Base-by-base conservation (phyloP, 2,888 invertebrate species). In the Heliconius sara region DNA sequence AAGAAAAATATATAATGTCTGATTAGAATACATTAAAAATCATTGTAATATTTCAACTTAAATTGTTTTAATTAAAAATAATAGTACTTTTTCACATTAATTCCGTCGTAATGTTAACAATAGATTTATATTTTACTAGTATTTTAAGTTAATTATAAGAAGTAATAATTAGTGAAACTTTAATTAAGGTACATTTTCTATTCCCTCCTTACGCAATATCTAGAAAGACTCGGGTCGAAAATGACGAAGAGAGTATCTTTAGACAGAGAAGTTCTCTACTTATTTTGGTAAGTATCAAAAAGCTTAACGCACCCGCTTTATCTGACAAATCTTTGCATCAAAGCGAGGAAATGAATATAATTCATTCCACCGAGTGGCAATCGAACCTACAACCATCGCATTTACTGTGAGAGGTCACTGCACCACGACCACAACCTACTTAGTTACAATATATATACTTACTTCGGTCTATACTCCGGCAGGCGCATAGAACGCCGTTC, bases 401-500 rank as follows among this genome's bases (percentile, higher is more conserved):
- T 52, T 52, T 19, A 52, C 52, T 19, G 52, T 52, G 6, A 52
- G 52, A 6, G 19, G 2, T 52, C 13, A 47, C 52, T 6, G 52
- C 52, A 19, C 19, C 52, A 52, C 7, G 19, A 52, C 19, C 19
- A 52, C 6, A 19, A 52, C 7, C 19, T n/a, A 10, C n/a, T n/a
- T n/a, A 3, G n/a, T 57, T n/a, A 57, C 57, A 22, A 22, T n/a
- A 34, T 22, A 60, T 13, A 47, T 65, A 30, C 63, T 86, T 85
- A 95, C 95, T 92, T 94, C 27, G 95, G 94, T 82, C 94, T 92
- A 77, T 95, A 95, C 70, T 95, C 95, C 16, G 95, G 95, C 72
- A 94, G 83, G 19, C 95, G 88, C 9, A 95, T 92, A 2, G 96
- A 93, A 39, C 97, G 95, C 65, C 97, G 95, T 83, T 97, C 97